phyloP scores from a whole-genome alignment of 1,140 invertebrate genomes.

The Drosophila pruinosa region DNA sequence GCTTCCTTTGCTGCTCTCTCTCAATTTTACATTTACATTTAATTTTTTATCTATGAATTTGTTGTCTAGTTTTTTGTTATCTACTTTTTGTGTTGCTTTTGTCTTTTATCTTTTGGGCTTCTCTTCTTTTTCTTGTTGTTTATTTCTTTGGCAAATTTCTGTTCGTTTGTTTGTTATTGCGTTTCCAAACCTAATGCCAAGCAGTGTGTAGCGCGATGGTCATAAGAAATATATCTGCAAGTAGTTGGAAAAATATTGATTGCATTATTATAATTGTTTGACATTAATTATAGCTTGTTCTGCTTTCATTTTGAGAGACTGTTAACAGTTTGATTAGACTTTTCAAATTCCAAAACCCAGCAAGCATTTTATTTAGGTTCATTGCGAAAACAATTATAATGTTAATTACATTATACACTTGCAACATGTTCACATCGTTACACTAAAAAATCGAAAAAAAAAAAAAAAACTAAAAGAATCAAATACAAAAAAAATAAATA shows the following conservation, averaged over 20 bases:
- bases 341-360: background rate
- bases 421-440: background rate
- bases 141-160: conserved; percentile 15
- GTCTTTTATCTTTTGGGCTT: conserved; percentile 4
- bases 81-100: background rate
- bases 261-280: background rate
- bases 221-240: conserved; percentile 37
- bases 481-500: background rate
- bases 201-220: conserved; percentile 17
- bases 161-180: background rate
- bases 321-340: no score
- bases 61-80: background rate
- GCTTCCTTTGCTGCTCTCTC: no score
- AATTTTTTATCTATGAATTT: background rate
- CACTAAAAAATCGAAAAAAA: background rate
- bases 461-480: background rate
- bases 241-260: background rate
- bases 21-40: background rate
- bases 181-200: conserved; percentile 8
- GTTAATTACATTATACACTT: background rate
- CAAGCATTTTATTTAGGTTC: background rate
- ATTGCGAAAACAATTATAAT: background rate
- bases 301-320: no score
- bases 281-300: background rate
- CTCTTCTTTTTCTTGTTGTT: background rate